Evolutionary conservation across 2,797 vertebrate genomes (phyloP).

Genomic region (Schizopygopsis malacanthus): DNA sequence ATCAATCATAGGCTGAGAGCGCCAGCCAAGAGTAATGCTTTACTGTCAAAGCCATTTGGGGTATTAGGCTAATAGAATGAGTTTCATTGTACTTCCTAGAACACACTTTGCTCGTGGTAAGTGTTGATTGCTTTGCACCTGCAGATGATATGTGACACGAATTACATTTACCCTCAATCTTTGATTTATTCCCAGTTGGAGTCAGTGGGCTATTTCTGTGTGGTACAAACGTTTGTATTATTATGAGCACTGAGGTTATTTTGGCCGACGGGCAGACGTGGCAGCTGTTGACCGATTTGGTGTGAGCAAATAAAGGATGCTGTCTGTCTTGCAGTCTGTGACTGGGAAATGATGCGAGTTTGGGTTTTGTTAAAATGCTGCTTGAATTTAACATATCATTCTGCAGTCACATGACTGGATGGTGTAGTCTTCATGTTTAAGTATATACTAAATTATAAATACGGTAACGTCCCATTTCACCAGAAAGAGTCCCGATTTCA

Average conservation of each 20-base stretch:
- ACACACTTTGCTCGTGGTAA: slow-evolving; percentile 51
- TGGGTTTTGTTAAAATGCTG: slow-evolving; percentile 28
- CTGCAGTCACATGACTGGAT: slow-evolving; percentile 1
- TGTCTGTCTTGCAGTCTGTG: slow-evolving; percentile 21
- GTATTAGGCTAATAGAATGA: slow-evolving; percentile 63
- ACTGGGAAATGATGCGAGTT: slow-evolving; percentile 18
- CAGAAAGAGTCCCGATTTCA: not conserved
- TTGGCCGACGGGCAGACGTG: slow-evolving; percentile 21
- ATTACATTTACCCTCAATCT: slow-evolving; percentile 45
- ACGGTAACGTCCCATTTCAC: not conserved
- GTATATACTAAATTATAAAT: slow-evolving; percentile 8
- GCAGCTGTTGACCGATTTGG: slow-evolving; percentile 51
- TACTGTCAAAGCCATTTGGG: slow-evolving; percentile 58
- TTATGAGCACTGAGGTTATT: slow-evolving; percentile 10
- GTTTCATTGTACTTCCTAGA: slow-evolving; percentile 56
- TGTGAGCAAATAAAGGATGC: slow-evolving; percentile 36
- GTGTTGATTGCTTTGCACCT: slow-evolving; percentile 52
- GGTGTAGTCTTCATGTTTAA: not conserved
- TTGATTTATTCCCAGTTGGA: slow-evolving; percentile 38
- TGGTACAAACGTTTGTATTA: slow-evolving; percentile 12
- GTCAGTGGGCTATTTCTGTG: slow-evolving; percentile 29
- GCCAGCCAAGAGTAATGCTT: slow-evolving; percentile 60
- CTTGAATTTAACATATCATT: slow-evolving; percentile 31
- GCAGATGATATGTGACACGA: slow-evolving; percentile 48
- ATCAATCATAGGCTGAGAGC: slow-evolving; percentile 58